These are phyloP conservation scores for Lontra canadensis DNA, from an alignment of 2,113 vertebrate species.

Conservation along the genomic window DNA sequence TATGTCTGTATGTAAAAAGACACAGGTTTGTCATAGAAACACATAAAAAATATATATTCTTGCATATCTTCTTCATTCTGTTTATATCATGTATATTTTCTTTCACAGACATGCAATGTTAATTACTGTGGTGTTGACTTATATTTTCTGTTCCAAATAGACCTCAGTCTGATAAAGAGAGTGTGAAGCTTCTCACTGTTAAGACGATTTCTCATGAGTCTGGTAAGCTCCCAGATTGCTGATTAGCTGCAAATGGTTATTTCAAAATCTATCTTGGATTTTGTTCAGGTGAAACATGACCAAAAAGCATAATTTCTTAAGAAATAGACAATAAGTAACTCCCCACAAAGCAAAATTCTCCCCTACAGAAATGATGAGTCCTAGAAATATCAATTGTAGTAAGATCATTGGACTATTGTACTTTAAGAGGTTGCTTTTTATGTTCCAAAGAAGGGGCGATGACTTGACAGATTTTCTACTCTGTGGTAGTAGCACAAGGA, in stretches of 20 bases:
- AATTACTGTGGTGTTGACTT: not conserved
- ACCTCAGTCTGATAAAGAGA: slow-evolving; percentile 85
- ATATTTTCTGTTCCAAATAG: slow-evolving; percentile 75
- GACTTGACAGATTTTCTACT: not conserved
- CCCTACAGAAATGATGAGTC: not conserved
- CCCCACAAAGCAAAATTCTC: not conserved
- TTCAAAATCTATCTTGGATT: slow-evolving; percentile 43
- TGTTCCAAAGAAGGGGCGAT: not conserved
- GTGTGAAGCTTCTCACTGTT: slow-evolving; percentile 88
- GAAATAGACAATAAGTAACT: not conserved
- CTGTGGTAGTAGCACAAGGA: not conserved
- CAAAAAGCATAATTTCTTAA: not conserved
- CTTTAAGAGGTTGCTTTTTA: not conserved
- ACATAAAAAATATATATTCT: not conserved
- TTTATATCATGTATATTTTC: not conserved
- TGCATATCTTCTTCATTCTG: not conserved
- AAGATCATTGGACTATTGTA: not conserved
- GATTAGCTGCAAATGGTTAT: not conserved
- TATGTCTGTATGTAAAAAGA: not conserved
- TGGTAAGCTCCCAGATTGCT: slow-evolving; percentile 79
- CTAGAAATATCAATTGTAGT: not conserved
- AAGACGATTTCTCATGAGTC: slow-evolving; percentile 85
- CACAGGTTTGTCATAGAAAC: not conserved
- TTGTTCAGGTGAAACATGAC: slow-evolving; percentile 21
- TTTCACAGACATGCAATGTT: not conserved